These are phyloP conservation scores for Phenganax subtilis DNA, from an alignment of 92 coral and sea anemone species.

Conservation along the genomic window DNA sequence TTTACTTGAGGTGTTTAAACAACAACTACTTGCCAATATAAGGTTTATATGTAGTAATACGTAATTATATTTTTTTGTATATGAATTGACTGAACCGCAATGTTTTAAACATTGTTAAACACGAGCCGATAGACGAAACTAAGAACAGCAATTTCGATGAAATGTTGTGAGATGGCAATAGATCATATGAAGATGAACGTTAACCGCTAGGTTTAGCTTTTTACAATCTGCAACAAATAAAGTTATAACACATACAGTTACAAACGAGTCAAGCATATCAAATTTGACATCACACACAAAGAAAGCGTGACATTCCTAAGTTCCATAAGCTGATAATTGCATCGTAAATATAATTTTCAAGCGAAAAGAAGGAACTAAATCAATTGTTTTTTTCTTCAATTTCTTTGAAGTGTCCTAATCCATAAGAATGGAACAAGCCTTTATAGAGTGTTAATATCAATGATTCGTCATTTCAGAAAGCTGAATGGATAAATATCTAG, in stretches of 20 bases:
- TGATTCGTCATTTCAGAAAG: background rate
- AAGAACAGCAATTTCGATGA: background rate
- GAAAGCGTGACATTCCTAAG: background rate
- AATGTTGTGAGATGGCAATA: background rate
- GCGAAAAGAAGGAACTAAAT: constrained; percentile 2
- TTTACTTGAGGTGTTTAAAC: constrained; percentile 27
- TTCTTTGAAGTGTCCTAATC: constrained; percentile 26
- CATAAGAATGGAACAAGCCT: constrained; percentile 13
- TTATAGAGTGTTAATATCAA: constrained; percentile 3
- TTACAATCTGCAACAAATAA: background rate
- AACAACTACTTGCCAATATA: constrained; percentile 30
- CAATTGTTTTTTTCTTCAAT: background rate
- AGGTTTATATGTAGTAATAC: constrained; percentile 29
- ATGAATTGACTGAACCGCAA: constrained; percentile 35
- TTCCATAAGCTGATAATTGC: constrained; percentile 9
- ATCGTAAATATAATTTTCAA: constrained; percentile 15
- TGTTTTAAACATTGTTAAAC: constrained; percentile 8
- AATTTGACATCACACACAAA: background rate
- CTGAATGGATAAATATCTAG: background rate
- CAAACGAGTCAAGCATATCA: constrained; percentile 12
- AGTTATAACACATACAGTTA: background rate
- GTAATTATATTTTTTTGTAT: constrained; percentile 34
- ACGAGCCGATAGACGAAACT: constrained; percentile 6
- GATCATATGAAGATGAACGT: no score
- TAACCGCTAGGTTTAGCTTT: no score